A percentile compares a stretch with the other conserved stretches of the same genome.
Evolutionary conservation across 2,888 invertebrate genomes (phyloP).

Genomic region (Eugnorisma glareosa): DNA sequence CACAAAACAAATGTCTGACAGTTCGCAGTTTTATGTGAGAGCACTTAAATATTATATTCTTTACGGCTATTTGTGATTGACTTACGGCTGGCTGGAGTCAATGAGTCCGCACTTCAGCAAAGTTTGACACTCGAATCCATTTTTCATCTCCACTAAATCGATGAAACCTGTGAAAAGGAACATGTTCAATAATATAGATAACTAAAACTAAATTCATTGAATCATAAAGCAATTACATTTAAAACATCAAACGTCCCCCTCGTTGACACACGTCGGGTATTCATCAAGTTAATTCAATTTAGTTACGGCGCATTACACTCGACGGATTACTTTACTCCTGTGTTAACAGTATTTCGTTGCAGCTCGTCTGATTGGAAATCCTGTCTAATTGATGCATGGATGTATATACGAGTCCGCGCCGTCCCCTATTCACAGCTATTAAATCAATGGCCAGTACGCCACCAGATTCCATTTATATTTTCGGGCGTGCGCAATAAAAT

Average conservation of each 20-base stretch:
- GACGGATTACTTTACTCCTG: slow-evolving; percentile 56
- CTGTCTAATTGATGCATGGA: slow-evolving; percentile 44
- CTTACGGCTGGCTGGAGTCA: slow-evolving; percentile 74
- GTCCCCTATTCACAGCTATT: slow-evolving; percentile 67
- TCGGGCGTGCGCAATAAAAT: slow-evolving; percentile 90
- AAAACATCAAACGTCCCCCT: slow-evolving; percentile 60
- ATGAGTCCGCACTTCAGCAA: slow-evolving; percentile 74
- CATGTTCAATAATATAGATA: slow-evolving; percentile 49
- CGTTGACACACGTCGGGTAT: slow-evolving; percentile 56
- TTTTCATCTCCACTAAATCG: slow-evolving; percentile 63
- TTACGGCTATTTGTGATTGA: slow-evolving; percentile 66
- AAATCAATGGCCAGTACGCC: slow-evolving; percentile 77
- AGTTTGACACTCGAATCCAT: slow-evolving; percentile 69
- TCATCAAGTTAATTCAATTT: slow-evolving; percentile 69
- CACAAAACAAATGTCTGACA: slow-evolving; percentile 68
- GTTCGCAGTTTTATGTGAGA: slow-evolving; percentile 62
- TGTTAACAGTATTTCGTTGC: slow-evolving; percentile 61
- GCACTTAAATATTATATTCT: slow-evolving; percentile 60
- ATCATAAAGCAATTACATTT: slow-evolving; percentile 60
- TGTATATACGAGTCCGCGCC: slow-evolving; percentile 46
- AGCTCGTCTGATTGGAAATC: slow-evolving; percentile 42
- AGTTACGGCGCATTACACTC: slow-evolving; percentile 59
- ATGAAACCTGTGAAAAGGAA: slow-evolving; percentile 71
- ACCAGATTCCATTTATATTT: slow-evolving; percentile 87
- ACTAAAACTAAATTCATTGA: slow-evolving; percentile 17